Evolutionary conservation across 1,140 invertebrate genomes (phyloP).

Genomic region (Pollicipes pollicipes): DNA sequence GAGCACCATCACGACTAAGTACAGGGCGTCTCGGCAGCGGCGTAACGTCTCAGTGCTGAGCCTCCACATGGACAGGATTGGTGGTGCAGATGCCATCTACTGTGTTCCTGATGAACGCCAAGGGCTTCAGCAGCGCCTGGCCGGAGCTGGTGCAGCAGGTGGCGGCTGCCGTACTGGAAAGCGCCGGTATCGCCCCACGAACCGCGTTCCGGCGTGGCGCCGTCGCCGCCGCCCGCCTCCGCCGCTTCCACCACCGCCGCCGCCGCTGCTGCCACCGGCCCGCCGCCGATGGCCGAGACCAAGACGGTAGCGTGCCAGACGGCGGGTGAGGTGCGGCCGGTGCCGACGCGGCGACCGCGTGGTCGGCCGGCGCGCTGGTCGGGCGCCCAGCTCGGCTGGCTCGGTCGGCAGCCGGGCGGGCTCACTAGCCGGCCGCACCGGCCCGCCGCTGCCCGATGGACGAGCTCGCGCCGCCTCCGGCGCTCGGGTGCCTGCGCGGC

Average conservation of each 20-base stretch:
- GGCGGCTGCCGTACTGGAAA: not conserved
- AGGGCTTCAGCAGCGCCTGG: not conserved
- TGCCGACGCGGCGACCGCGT: too few relatives aligned
- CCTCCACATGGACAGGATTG: not conserved
- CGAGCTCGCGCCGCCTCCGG: too few relatives aligned
- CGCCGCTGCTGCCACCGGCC: not conserved
- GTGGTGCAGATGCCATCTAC: not conserved
- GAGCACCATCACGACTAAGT: not conserved
- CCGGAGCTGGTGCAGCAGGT: not conserved
- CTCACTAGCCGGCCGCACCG: too few relatives aligned
- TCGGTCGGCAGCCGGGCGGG: too few relatives aligned
- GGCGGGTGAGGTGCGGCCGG: not conserved
- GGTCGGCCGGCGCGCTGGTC: not conserved
- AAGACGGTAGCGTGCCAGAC: not conserved
- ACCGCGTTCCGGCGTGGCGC: too few relatives aligned
- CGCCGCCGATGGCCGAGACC: not conserved
- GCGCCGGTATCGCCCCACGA: not conserved
- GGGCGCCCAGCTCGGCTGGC: too few relatives aligned
- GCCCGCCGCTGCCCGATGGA: too few relatives aligned
- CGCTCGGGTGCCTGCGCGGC: not conserved
- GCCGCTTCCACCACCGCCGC: too few relatives aligned
- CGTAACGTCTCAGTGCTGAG: not conserved
- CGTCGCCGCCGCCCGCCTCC: too few relatives aligned
- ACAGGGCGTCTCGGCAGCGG: not conserved
- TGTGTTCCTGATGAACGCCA: not conserved